phyloP scores from a whole-genome alignment of 2,113 vertebrate species.

The Dromaius novaehollandiae region DNA sequence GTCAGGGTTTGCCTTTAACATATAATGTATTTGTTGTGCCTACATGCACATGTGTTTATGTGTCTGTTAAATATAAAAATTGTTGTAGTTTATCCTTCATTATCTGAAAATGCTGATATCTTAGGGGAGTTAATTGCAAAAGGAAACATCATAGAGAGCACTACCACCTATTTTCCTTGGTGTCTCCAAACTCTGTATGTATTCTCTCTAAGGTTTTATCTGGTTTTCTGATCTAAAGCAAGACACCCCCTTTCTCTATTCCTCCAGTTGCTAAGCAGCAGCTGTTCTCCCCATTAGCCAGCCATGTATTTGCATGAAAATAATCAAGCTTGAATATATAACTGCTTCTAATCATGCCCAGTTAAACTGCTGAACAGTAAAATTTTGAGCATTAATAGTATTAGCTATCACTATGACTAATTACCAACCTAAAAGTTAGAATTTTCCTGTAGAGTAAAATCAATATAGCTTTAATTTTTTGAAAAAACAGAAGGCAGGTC shows the following conservation, averaged over 20 bases:
- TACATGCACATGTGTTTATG: neutral
- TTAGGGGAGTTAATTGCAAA: neutral
- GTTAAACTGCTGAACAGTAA: constrained; percentile 29
- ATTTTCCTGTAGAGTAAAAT: neutral
- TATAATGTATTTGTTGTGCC: neutral
- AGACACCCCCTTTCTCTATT: constrained; percentile 50
- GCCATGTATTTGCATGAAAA: constrained; percentile 62
- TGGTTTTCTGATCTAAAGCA: constrained; percentile 1
- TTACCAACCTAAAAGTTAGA: neutral
- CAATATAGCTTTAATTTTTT: neutral
- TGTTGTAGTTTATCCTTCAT: neutral
- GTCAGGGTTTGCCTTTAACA: neutral
- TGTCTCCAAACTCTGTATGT: neutral
- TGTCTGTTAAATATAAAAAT: neutral
- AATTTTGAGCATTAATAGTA: constrained; percentile 1
- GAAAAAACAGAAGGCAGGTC: neutral
- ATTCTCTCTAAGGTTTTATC: neutral
- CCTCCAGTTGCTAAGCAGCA: constrained; percentile 68
- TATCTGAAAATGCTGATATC: neutral
- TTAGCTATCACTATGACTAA: neutral
- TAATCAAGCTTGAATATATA: constrained; percentile 45
- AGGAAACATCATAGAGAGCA: neutral
- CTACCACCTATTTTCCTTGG: neutral
- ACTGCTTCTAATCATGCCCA: constrained; percentile 24
- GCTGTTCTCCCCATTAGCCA: constrained; percentile 61